Evolutionary conservation across 2,113 vertebrate species (phyloP), one percentile per base, ranked within the genome.

Genomic region (Atractosteus spatula): DNA sequence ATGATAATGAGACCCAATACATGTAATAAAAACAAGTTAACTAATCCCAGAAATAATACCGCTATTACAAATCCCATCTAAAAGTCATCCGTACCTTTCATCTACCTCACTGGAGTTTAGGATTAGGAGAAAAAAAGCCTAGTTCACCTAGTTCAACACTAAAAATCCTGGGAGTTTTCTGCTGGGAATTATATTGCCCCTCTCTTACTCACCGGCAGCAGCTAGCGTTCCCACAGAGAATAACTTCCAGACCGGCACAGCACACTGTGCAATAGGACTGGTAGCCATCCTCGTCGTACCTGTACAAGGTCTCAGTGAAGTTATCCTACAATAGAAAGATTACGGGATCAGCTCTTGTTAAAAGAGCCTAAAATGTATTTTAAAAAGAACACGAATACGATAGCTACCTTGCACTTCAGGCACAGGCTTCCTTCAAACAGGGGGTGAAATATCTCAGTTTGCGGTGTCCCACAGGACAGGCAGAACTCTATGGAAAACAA

Each of bases 181-280:
- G 29, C 29, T 29, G 29, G 29, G 29, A 29, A 29, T 29, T 29
- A 29, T 29, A 29, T 29, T 29, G 29, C 29, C 29, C 29, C 29
- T 29, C 29, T 29, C 29, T 29, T 29, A 64, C 90, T n/a, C 45
- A 97, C 97, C 96, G 92, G 89, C 91, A 94, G 88, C 97, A 99
- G 86, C 91, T 94, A 0, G 89, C 45, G 0, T 94, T 94, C 62
- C 96, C 96, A 62, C 97, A 99, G 12, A 99, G 90, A 1, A 99
- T 82, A 69, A 99, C 91, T 77, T 99, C 94, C 3, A 91, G 85
- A 0, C 96, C 96, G 3, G 93, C 95, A 0, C 97, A 99, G 89
- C 96, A 99, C 72, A 99, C 90, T 0, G 95, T 93, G 68, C 97
- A 99, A 79, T 98, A 99, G 8, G 96, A 96, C 88, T 99, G 97